Conservation (phyloP, 2,113 vertebrate genomes). For the Scolopax mira region DNA sequence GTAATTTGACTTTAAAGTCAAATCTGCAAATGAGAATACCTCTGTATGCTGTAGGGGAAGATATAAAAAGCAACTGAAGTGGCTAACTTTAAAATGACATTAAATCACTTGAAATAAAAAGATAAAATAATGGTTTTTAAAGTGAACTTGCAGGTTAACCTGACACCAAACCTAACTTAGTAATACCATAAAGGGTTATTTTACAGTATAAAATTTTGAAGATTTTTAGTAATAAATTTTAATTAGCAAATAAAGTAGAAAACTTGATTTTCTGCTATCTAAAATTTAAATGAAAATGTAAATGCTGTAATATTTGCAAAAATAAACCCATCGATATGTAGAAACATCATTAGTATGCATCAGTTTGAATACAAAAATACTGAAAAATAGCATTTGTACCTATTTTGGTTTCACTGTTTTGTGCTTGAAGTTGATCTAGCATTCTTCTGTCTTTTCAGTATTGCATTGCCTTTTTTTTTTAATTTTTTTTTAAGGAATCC, state of each 20-base stretch:
- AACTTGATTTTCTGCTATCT: background rate
- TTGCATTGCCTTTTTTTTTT: background rate
- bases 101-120: background rate
- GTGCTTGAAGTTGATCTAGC: background rate
- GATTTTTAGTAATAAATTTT: background rate
- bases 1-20: conserved; percentile 55
- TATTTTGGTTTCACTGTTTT: background rate
- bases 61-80: conserved; percentile 38
- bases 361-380: background rate
- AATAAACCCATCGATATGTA: background rate
- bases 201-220: background rate
- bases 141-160: background rate
- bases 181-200: background rate
- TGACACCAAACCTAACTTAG: background rate
- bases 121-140: background rate
- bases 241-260: background rate
- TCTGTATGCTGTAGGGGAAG: background rate
- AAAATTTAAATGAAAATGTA: background rate
- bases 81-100: conserved; percentile 10
- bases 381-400: background rate
- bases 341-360: background rate
- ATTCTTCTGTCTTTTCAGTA: background rate
- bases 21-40: conserved; percentile 48
- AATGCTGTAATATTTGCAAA: background rate
- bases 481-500: background rate